Evolutionary conservation across 2,797 vertebrate genomes (phyloP).

Genomic region (Eulemur albifrons): DNA sequence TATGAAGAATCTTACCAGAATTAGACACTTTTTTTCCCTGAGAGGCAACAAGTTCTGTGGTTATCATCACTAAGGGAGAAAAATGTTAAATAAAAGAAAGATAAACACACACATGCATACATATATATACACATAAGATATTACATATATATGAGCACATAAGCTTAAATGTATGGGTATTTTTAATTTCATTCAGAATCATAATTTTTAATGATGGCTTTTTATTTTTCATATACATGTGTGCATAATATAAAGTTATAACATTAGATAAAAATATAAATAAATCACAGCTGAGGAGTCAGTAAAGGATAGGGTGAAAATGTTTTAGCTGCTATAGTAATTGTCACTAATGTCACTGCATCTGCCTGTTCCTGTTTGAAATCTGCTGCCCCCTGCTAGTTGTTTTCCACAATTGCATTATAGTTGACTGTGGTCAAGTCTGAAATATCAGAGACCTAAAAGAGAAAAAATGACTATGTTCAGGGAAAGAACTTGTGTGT

Average conservation of each 20-base stretch:
- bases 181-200: conserved; percentile 25
- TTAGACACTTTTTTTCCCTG: neutral
- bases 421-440: neutral
- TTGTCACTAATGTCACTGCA: neutral
- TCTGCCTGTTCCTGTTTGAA: conserved; percentile 57
- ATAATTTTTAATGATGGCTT: conserved; percentile 24
- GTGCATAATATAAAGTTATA: neutral
- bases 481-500: neutral
- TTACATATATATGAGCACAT: neutral
- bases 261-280: neutral
- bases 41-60: neutral
- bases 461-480: neutral
- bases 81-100: neutral
- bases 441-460: neutral
- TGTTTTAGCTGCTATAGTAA: neutral
- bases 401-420: conserved; percentile 30
- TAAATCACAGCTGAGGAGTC: neutral
- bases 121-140: neutral
- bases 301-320: neutral
- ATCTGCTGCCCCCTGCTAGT: conserved; percentile 71
- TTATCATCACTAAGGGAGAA: neutral
- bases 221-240: neutral
- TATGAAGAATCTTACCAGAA: neutral
- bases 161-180: neutral
- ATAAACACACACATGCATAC: neutral